phyloP scores from a whole-genome alignment of 2,888 invertebrate species.

The Platycheirus albimanus region DNA sequence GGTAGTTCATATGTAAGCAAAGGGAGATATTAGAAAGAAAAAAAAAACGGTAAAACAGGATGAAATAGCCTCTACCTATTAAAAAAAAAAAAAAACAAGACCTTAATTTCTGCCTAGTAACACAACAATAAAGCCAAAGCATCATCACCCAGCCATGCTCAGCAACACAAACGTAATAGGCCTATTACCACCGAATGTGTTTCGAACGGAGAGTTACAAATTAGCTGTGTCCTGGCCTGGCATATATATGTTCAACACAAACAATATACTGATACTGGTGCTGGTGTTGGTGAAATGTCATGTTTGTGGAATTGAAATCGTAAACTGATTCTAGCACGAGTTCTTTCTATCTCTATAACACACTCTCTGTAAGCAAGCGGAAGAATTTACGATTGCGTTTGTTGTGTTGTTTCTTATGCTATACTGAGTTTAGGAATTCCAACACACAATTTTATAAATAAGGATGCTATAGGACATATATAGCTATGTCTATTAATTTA shows the following conservation, averaged over 20 bases:
- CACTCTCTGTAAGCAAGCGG: conserved; percentile 31
- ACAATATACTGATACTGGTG: conserved; percentile 2
- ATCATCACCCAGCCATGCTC: conserved; percentile 59
- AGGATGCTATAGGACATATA: too few species aligned
- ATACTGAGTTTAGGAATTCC: not conserved
- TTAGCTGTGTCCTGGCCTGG: too few species aligned
- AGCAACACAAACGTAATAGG: too few species aligned
- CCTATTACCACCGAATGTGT: conserved; percentile 66
- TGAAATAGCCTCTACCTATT: too few species aligned
- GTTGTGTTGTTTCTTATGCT: too few species aligned
- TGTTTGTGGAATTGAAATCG: conserved; percentile 33
- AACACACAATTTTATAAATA: too few species aligned
- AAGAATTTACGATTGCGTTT: conserved; percentile 59
- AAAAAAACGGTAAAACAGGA: conserved; percentile 47
- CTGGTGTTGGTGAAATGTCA: too few species aligned
- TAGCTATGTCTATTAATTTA: too few species aligned
- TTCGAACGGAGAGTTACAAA: conserved; percentile 54
- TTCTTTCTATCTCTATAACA: not conserved
- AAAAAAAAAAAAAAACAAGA: too few species aligned
- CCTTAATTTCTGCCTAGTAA: not conserved
- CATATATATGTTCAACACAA: conserved; percentile 67
- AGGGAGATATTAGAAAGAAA: conserved; percentile 64
- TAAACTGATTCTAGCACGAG: conserved; percentile 53
- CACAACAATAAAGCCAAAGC: conserved; percentile 40
- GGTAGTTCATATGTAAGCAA: too few species aligned